A percentile compares a stretch with the other conserved stretches of the same genome.
These are phyloP conservation scores for Psilopogon haemacephalus DNA, from an alignment of 2,113 vertebrate species.

Conservation along the genomic window DNA sequence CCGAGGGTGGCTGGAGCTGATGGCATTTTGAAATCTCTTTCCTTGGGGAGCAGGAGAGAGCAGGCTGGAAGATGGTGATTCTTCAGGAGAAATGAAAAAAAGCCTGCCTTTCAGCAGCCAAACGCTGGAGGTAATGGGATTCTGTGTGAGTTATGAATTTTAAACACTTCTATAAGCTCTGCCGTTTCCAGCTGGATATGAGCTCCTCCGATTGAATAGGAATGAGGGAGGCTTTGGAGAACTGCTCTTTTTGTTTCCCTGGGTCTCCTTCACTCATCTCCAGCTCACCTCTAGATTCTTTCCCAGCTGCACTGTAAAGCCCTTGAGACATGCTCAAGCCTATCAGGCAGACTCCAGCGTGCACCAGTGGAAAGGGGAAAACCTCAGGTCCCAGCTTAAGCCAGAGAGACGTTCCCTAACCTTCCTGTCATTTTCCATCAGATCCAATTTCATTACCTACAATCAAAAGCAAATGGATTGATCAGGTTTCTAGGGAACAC, in stretches of 20 bases:
- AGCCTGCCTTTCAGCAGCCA: conserved; percentile 27
- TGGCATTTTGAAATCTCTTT: background rate
- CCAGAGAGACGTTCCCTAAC: background rate
- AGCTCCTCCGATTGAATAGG: background rate
- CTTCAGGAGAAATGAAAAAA: background rate
- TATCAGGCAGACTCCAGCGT: background rate
- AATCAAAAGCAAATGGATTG: background rate
- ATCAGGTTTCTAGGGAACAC: background rate
- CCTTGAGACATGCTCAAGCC: background rate
- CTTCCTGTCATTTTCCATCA: background rate
- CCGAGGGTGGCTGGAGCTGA: background rate
- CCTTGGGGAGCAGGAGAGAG: background rate
- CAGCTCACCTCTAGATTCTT: background rate
- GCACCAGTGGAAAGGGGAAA: background rate
- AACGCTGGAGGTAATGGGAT: conserved; percentile 47
- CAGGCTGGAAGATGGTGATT: background rate
- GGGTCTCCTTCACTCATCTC: background rate
- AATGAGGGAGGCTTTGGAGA: background rate
- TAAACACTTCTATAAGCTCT: conserved; percentile 49
- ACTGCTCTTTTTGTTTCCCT: background rate
- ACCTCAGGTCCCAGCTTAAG: background rate
- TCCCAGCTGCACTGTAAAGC: background rate
- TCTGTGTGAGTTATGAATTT: conserved; percentile 61
- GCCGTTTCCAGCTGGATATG: conserved; percentile 27
- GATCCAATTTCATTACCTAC: background rate